These are phyloP conservation scores for Liodrosophila aerea DNA, from an alignment of 2,888 invertebrate species.

Conservation along the genomic window DNA sequence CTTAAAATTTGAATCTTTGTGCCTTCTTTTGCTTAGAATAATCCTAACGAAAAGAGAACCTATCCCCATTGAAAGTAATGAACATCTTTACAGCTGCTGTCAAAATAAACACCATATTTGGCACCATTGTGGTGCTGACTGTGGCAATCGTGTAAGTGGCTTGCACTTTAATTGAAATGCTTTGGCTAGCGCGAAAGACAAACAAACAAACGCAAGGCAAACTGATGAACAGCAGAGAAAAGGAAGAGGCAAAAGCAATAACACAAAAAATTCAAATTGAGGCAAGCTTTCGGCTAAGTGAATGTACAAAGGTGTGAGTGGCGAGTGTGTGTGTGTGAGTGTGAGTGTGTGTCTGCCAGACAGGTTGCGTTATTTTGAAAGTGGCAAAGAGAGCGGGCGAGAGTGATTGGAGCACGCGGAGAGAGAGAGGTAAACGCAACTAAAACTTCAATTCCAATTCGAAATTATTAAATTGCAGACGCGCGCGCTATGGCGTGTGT, in stretches of 20 bases:
- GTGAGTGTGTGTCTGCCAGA: conserved; percentile 36
- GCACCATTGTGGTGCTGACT: too few relatives aligned
- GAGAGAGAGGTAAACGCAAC: conserved; percentile 14
- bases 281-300: conserved; percentile 21
- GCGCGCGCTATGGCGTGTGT: conserved; percentile 19
- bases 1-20: too few relatives aligned
- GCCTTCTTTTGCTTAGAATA: too few relatives aligned
- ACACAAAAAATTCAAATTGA: conserved; percentile 30
- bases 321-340: conserved; percentile 9
- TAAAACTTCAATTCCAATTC: conserved; percentile 41
- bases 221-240: conserved; percentile 19
- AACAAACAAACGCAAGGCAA: conserved; percentile 16
- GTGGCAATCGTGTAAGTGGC: too few relatives aligned
- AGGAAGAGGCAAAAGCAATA: conserved; percentile 45
- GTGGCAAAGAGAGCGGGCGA: conserved; percentile 20
- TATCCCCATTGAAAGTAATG: too few relatives aligned
- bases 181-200: conserved; percentile 32
- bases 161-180: conserved; percentile 68
- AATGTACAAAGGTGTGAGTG: not conserved
- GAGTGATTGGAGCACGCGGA: conserved; percentile 6
- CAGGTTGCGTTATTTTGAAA: conserved; percentile 65
- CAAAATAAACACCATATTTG: too few relatives aligned
- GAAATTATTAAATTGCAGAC: conserved; percentile 76
- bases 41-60: too few relatives aligned
- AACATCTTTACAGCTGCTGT: too few relatives aligned